phyloP scores from a whole-genome alignment of 2,113 vertebrate genomes.

The Poecilia latipinna region DNA sequence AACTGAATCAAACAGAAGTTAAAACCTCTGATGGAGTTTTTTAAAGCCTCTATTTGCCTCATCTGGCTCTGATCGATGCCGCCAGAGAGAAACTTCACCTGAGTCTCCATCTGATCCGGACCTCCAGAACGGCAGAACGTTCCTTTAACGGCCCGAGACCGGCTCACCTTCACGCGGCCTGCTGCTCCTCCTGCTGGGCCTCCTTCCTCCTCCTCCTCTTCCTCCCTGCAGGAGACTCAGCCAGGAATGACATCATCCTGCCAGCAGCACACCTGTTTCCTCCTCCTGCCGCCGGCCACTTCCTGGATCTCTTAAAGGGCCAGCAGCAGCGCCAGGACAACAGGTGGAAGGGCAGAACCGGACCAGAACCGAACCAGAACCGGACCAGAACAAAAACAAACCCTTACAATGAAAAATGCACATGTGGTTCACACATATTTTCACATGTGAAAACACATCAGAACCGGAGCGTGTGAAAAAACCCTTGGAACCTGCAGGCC shows the following conservation, averaged over 20 bases:
- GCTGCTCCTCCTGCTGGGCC: slow-evolving; percentile 21
- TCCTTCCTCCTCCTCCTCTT: slow-evolving; percentile 19
- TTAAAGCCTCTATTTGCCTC: no score
- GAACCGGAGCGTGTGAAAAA: slow-evolving; percentile 42
- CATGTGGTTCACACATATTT: no score
- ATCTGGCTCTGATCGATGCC: no score
- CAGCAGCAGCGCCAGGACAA: slow-evolving; percentile 11
- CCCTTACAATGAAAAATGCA: no score
- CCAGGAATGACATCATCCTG: slow-evolving; percentile 80
- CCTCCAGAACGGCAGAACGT: neutral
- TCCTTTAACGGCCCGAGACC: neutral
- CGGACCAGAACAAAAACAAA: no score
- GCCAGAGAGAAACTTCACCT: no score
- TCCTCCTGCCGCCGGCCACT: slow-evolving; percentile 12
- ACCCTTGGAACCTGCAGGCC: slow-evolving; percentile 69
- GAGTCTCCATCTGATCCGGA: no score
- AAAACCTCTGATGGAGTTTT: no score
- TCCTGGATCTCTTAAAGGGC: slow-evolving; percentile 75
- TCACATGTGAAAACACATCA: no score
- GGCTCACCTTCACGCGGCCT: slow-evolving; percentile 39
- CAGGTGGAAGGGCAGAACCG: slow-evolving; percentile 7
- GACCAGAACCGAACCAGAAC: no score
- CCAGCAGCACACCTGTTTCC: slow-evolving; percentile 80
- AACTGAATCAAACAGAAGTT: no score
- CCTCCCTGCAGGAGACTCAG: slow-evolving; percentile 76